Evolutionary conservation across 2,113 vertebrate genomes (phyloP).

Genomic region (Epinephelus fuscoguttatus): DNA sequence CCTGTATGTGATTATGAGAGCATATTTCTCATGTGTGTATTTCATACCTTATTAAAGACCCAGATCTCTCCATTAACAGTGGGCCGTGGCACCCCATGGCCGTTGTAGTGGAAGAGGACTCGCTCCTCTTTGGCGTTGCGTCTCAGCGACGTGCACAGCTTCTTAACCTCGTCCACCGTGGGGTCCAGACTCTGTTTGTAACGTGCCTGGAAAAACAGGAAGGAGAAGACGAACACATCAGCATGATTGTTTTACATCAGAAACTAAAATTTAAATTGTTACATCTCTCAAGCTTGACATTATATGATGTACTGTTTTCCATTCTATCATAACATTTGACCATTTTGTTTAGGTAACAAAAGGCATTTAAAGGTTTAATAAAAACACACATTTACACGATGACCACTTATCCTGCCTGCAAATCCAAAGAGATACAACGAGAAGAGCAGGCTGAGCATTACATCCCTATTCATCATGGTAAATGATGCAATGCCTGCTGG

Average conservation of each 20-base stretch:
- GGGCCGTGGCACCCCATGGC: conserved; percentile 97
- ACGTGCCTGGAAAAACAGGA: conserved; percentile 86
- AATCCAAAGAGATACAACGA: background rate
- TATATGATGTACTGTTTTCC: background rate
- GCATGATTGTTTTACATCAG: background rate
- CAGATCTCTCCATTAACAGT: conserved; percentile 99
- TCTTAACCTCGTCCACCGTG: conserved; percentile 98
- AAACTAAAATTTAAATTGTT: background rate
- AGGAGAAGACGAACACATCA: background rate
- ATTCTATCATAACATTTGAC: background rate
- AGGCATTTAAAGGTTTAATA: background rate
- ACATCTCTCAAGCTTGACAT: background rate
- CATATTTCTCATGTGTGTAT: accelerated
- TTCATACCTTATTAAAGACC: conserved; percentile 97
- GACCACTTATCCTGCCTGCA: background rate
- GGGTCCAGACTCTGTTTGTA: conserved; percentile 99
- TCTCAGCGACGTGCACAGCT: conserved; percentile 95
- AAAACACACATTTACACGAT: background rate
- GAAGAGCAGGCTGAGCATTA: background rate
- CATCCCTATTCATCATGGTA: background rate
- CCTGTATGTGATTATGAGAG: background rate
- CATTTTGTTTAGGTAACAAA: background rate
- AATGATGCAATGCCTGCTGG: background rate
- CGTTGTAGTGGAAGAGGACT: conserved; percentile 98
- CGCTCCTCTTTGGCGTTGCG: conserved; percentile 98